Evolutionary conservation across 2,888 invertebrate genomes (phyloP).

Genomic region (Tanypteryx hageni): DNA sequence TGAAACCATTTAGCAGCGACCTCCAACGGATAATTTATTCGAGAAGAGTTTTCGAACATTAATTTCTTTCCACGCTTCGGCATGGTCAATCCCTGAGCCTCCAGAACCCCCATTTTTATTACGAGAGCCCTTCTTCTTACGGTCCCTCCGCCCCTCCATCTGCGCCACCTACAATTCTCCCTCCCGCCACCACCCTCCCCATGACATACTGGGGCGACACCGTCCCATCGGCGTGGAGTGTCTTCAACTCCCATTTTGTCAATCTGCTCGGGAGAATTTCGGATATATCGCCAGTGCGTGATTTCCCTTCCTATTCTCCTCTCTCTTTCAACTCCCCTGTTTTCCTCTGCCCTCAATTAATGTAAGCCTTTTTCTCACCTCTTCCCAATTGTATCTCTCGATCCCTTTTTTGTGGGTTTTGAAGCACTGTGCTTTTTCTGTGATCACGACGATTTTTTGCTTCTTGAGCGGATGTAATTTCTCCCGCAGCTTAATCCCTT

Average conservation of each 20-base stretch:
- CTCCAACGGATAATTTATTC: slow-evolving; percentile 52
- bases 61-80: slow-evolving; percentile 14
- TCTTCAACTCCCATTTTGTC: background rate
- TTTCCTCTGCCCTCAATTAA: background rate
- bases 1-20: background rate
- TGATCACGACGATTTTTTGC: too few relatives aligned
- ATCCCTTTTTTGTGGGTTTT: too few relatives aligned
- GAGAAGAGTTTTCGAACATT: slow-evolving; percentile 1
- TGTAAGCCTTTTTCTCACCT: too few relatives aligned
- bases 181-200: background rate
- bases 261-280: background rate
- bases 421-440: too few relatives aligned
- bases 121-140: background rate
- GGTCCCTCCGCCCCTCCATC: background rate
- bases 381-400: too few relatives aligned
- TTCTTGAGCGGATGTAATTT: too few relatives aligned
- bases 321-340: background rate
- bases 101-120: background rate
- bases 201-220: background rate
- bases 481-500: too few relatives aligned
- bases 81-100: background rate
- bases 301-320: background rate
- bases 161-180: background rate
- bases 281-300: background rate
- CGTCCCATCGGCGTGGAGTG: background rate